A percentile compares a stretch with the other conserved stretches of the same genome.
Evolutionary conservation across 2,888 invertebrate genomes (phyloP).

Genomic region (Hanleya hanleyi): DNA sequence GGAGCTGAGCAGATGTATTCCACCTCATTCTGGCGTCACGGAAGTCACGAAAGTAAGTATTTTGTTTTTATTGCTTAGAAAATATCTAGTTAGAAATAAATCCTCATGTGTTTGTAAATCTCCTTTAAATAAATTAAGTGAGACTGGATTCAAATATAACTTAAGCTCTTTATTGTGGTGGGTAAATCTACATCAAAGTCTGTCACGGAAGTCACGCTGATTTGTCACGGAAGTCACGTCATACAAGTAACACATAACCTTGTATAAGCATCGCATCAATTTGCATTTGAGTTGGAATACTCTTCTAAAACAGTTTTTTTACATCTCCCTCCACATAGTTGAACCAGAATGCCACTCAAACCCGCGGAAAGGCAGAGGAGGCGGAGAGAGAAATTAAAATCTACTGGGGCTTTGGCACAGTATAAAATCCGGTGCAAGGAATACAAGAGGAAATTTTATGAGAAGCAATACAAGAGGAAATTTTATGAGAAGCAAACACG

Average conservation of each 20-base stretch:
- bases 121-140: not conserved
- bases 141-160: not conserved
- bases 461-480: not conserved
- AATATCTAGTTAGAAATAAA: not conserved
- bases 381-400: not conserved
- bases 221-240: not conserved
- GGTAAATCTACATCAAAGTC: not conserved
- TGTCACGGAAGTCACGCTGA: not conserved
- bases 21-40: not conserved
- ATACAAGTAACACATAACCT: no score
- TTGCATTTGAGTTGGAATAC: no score
- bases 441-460: not conserved
- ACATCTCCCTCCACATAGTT: no score
- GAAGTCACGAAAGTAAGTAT: not conserved
- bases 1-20: not conserved
- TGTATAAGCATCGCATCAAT: no score
- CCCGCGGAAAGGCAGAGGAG: not conserved
- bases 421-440: not conserved
- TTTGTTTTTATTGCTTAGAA: not conserved
- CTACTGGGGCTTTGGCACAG: no score
- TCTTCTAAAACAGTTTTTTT: no score
- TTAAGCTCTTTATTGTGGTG: not conserved
- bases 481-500: not conserved
- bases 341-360: not conserved
- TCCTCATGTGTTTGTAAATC: not conserved